Evolutionary conservation across 2,797 vertebrate genomes (phyloP), one percentile per base, ranked within the genome.

Genomic region (Pelochelys cantorii): DNA sequence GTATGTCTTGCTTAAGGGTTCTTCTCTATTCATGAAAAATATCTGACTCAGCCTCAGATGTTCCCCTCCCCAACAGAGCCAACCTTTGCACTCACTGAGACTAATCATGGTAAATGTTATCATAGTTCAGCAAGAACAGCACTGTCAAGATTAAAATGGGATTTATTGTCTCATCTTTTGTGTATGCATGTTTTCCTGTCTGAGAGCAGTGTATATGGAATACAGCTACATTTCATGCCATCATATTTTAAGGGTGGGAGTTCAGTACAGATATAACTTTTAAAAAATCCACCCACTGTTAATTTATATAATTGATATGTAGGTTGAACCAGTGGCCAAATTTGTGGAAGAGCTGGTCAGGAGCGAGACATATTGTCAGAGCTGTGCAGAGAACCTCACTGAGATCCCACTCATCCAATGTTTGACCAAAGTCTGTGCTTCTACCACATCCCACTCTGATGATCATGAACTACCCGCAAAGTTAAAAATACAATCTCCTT

Each of bases 91-190:
- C 84, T 20, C 23, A 42, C 2, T 2, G 83, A 85, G 7, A 57
- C 93, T 94, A 74, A 11, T 81, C 2, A 1, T 87, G 87, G 87
- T 77, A 94, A 79, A 94, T 82, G 68, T 55, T 75, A 42, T 29
- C 85, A 54, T 79, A 68, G 55, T 31, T 93, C 52, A 52, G 87
- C 27, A 84, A 93, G 52, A 77, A 83, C 34, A 82, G 15, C n/a
- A 13, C 48, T 83, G 84, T 78, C 59, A 87, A 85, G 68, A 93
- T 79, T n/a, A 86, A 78, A 80, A 95, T 23, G 84, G 79, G 42
- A 75, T 56, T 83, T 83, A 88, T 62, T 68, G 4, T 90, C 93
- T 94, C 95, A 92, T 42, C 86, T 94, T 93, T 79, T n/a, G 55
- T 87, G 86, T 80, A 42, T 85, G 80, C 83, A 95, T 80, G 6